These are phyloP conservation scores for Conchocele bisecta DNA, from an alignment of 2,888 invertebrate genomes.

Conservation along the genomic window DNA sequence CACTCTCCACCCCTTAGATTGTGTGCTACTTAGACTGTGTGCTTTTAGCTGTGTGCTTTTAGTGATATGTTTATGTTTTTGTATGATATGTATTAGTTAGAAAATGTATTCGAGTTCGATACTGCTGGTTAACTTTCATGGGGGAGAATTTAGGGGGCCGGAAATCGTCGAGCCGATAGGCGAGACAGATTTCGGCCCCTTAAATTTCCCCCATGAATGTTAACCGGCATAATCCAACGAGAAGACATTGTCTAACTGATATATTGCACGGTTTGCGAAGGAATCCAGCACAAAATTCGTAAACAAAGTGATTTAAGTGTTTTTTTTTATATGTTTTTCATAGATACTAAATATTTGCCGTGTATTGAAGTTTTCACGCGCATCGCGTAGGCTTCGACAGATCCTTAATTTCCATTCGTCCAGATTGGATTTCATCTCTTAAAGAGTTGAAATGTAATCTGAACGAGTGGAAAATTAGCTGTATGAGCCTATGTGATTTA, in stretches of 20 bases:
- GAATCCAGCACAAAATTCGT: too few species aligned
- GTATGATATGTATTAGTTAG: neutral
- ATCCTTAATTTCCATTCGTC: neutral
- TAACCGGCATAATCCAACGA: constrained; percentile 3
- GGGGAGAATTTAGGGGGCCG: constrained; percentile 3
- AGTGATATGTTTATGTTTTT: neutral
- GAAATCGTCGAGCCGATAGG: constrained; percentile 2
- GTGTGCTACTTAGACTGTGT: constrained; percentile 5
- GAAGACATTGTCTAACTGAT: constrained; percentile 1
- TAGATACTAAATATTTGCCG: constrained; percentile 4
- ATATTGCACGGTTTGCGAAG: neutral
- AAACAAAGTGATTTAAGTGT: neutral
- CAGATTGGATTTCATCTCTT: neutral
- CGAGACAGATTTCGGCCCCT: neutral
- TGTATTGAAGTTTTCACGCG: constrained; percentile 2
- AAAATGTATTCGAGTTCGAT: neutral
- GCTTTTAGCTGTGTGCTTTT: neutral
- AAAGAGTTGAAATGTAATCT: constrained; percentile 2
- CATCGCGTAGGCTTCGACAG: constrained; percentile 1
- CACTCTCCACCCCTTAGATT: constrained; percentile 12
- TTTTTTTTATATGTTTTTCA: neutral
- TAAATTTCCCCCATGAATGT: too few species aligned
- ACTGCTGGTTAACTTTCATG: constrained; percentile 1
- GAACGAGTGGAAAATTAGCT: constrained; percentile 4
- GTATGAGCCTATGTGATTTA: neutral